Percentiles rank a stretch among this genome's conserved stretches.
Evolutionary conservation across 2,113 vertebrate genomes (phyloP).

Genomic region (Chloropsis cyanopogon): DNA sequence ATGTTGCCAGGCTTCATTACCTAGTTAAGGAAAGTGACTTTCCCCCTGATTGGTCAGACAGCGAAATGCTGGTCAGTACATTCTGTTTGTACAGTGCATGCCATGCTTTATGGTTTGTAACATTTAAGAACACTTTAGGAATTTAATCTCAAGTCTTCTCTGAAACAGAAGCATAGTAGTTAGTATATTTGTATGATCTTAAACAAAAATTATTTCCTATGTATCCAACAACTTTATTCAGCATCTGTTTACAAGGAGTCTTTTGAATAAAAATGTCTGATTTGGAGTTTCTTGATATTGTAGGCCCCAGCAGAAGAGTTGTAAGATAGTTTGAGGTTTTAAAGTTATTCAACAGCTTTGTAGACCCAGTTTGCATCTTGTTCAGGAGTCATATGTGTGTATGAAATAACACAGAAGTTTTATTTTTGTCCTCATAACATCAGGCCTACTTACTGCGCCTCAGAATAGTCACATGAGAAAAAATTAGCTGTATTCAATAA

Average conservation of each 20-base stretch:
- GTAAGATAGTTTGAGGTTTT: not conserved
- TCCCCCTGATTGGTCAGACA: slow-evolving; percentile 66
- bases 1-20: slow-evolving; percentile 78
- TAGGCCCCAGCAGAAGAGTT: not conserved
- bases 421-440: not conserved
- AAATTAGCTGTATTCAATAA: not conserved
- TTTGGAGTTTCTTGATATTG: not conserved
- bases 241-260: not conserved
- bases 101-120: not conserved
- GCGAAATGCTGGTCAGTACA: slow-evolving; percentile 75
- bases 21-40: slow-evolving; percentile 60
- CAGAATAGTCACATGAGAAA: not conserved
- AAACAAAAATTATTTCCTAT: not conserved
- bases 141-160: not conserved
- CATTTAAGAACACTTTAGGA: not conserved
- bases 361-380: not conserved
- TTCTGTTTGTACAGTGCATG: not conserved
- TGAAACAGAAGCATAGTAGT: not conserved
- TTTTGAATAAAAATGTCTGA: not conserved
- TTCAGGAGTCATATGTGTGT: not conserved
- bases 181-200: not conserved
- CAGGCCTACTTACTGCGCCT: not conserved
- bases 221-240: not conserved
- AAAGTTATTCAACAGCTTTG: not conserved
- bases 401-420: not conserved